Percentiles rank a stretch among this genome's conserved stretches.
These are phyloP conservation scores for Magallana nippona DNA, from an alignment of 2,888 invertebrate genomes.

Conservation along the genomic window DNA sequence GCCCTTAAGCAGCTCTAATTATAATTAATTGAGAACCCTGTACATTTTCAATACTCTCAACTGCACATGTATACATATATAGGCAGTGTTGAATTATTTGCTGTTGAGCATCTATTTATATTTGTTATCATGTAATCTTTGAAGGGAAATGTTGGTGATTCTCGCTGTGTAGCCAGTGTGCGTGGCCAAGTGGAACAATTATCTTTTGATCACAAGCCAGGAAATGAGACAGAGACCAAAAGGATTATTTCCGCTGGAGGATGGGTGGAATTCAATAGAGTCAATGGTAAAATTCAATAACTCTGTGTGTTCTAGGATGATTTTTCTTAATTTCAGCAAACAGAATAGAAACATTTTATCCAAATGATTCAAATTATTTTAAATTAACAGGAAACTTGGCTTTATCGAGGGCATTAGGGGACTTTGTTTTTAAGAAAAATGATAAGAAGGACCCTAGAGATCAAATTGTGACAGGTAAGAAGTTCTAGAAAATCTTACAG, in stretches of 20 bases:
- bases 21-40: no score
- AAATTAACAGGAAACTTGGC: constrained; percentile 87
- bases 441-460: constrained; percentile 91
- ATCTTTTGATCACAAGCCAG: constrained; percentile 97
- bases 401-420: constrained; percentile 96
- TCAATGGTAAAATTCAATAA: constrained; percentile 87
- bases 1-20: no score
- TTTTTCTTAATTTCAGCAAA: no score
- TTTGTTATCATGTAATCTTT: constrained; percentile 12
- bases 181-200: constrained; percentile 88
- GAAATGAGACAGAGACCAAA: constrained; percentile 90
- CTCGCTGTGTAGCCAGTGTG: constrained; percentile 94
- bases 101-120: no score
- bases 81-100: no score
- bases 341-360: no score
- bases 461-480: constrained; percentile 96
- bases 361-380: no score
- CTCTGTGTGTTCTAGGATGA: no score
- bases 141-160: constrained; percentile 96
- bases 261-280: constrained; percentile 97
- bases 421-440: constrained; percentile 97
- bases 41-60: no score
- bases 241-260: constrained; percentile 96
- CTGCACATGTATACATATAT: no score
- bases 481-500: neutral